phyloP scores from a whole-genome alignment of 2,888 invertebrate species.

The Apocheima hispidaria region DNA sequence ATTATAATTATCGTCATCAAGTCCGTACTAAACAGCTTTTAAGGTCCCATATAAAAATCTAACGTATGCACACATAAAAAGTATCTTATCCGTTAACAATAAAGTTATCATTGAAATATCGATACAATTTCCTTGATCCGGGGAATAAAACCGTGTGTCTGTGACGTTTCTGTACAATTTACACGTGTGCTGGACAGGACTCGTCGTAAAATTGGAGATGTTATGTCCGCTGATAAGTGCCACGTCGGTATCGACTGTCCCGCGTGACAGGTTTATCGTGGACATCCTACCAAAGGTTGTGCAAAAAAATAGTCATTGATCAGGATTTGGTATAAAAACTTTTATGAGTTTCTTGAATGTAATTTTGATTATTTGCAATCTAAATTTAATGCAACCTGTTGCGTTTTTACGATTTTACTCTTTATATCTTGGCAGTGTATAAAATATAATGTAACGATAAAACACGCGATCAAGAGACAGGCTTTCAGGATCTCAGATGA shows the following conservation, averaged over 20 bases:
- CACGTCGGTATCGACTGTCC: conserved; percentile 77
- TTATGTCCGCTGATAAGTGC: conserved; percentile 83
- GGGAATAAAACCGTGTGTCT: conserved; percentile 78
- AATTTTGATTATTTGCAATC: conserved; percentile 22
- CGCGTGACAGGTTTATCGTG: conserved; percentile 79
- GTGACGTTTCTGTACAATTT: conserved; percentile 80
- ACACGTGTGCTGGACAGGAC: conserved; percentile 73
- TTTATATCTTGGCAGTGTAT: conserved; percentile 15
- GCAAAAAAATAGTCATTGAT: conserved; percentile 58
- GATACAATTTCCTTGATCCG: conserved; percentile 84
- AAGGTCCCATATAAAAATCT: conserved; percentile 65
- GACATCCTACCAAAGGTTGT: conserved; percentile 77
- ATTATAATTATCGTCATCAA: conserved; percentile 60
- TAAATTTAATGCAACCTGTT: conserved; percentile 25
- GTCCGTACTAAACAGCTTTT: conserved; percentile 48
- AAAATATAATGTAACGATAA: conserved; percentile 19
- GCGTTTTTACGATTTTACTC: conserved; percentile 14
- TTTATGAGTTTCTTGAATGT: conserved; percentile 38
- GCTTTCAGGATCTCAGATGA: conserved; percentile 7
- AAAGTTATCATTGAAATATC: conserved; percentile 83
- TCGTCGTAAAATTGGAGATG: conserved; percentile 83
- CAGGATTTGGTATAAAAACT: conserved; percentile 44
- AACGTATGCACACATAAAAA: conserved; percentile 73
- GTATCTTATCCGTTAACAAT: conserved; percentile 76
- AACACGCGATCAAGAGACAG: conserved; percentile 8